Conservation (phyloP, 2,113 vertebrate genomes). For the Entelurus aequoreus region DNA sequence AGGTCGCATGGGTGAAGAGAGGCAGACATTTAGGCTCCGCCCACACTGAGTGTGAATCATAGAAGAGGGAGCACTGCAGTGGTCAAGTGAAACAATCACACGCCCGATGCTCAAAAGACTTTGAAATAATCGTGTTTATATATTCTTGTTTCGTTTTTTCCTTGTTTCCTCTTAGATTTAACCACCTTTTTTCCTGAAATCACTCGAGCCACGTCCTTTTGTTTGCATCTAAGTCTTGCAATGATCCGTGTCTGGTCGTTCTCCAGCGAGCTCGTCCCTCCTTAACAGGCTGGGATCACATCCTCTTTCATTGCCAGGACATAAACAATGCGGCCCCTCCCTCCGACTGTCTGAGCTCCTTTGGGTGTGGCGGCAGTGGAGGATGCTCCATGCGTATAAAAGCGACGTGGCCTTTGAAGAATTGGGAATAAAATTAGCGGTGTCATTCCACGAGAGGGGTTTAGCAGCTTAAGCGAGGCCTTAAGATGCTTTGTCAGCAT, state of each 20-base stretch:
- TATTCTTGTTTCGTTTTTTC: too few relatives aligned
- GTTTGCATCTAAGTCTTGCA: constrained; percentile 15
- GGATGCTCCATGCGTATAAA: constrained; percentile 37
- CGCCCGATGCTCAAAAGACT: too few relatives aligned
- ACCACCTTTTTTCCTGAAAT: not conserved
- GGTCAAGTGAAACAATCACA: too few relatives aligned
- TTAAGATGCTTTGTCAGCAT: constrained; percentile 42
- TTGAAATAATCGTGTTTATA: too few relatives aligned
- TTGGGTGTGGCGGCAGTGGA: constrained; percentile 54
- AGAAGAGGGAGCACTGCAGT: too few relatives aligned
- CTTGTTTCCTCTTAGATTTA: too few relatives aligned
- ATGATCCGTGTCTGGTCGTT: constrained; percentile 13
- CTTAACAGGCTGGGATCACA: constrained; percentile 55
- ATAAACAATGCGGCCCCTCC: constrained; percentile 51
- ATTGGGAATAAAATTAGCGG: constrained; percentile 1
- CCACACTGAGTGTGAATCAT: too few relatives aligned
- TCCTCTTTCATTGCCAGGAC: constrained; percentile 52
- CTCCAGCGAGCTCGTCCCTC: constrained; percentile 34
- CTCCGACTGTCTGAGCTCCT: constrained; percentile 19
- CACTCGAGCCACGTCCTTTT: not conserved
- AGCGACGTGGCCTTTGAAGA: constrained; percentile 14
- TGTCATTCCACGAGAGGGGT: constrained; percentile 20
- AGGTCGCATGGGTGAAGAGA: too few relatives aligned
- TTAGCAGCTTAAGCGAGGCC: constrained; percentile 1
- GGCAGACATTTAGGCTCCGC: too few relatives aligned